Conservation (phyloP, 2,797 vertebrate genomes). For the Okamejei kenojei region DNA sequence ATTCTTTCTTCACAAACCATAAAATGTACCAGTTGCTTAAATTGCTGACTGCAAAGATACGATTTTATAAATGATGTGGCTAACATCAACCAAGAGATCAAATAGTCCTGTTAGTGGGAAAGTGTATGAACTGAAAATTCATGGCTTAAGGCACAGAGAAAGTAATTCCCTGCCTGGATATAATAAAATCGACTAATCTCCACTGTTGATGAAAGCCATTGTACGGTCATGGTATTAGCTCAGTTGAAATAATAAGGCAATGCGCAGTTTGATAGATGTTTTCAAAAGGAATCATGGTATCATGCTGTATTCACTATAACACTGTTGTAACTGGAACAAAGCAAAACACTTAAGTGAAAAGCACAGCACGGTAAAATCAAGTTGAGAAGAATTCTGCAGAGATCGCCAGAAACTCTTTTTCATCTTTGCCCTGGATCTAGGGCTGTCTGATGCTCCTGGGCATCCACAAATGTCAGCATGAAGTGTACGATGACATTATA, state of each 20-base stretch:
- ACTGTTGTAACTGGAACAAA: constrained; percentile 22
- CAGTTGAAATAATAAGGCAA: constrained; percentile 27
- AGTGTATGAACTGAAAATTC: constrained; percentile 4
- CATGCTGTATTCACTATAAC: neutral
- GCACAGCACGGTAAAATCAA: constrained; percentile 17
- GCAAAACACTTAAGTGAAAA: constrained; percentile 22
- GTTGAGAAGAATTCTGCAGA: constrained; percentile 10
- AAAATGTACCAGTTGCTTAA: neutral
- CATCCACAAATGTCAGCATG: constrained; percentile 27
- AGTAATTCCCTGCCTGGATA: constrained; percentile 5
- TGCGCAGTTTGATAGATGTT: neutral
- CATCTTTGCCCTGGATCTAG: neutral
- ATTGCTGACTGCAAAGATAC: neutral
- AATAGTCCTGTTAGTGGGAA: neutral
- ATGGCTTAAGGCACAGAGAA: constrained; percentile 12
- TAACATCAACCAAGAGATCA: constrained; percentile 10
- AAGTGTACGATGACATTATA: constrained; percentile 30
- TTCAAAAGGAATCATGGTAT: neutral
- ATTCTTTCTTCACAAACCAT: neutral
- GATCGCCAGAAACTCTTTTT: constrained; percentile 14
- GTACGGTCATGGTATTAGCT: neutral
- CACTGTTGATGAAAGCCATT: constrained; percentile 8
- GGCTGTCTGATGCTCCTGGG: constrained; percentile 19
- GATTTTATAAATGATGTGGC: neutral
- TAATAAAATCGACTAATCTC: constrained; percentile 28